Evolutionary conservation across 1,140 invertebrate genomes (phyloP), one percentile per base, ranked within the genome.

Genomic region (Neodiprion lecontei): DNA sequence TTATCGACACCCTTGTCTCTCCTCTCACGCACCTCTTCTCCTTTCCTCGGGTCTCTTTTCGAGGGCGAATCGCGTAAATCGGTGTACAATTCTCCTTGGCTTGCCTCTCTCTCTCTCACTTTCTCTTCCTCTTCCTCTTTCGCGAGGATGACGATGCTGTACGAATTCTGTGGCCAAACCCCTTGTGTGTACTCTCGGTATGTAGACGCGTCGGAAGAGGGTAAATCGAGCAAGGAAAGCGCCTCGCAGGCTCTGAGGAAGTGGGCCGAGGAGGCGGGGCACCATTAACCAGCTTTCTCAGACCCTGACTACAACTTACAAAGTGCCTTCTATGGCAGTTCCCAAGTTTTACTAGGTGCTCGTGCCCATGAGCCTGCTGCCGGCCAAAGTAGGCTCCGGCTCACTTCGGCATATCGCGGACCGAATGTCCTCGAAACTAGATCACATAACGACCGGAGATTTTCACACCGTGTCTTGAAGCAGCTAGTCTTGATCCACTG

Each of bases 391-490:
- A 61, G n/a, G 53, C 53, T 28, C 23, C 23, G 5, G 14, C 61
- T 66, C 61, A 65, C 12, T 4, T 21, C 66, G 21, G 68, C 78
- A 69, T 76, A 80, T 81, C 75, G 75, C 70, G 72, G 76, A 67
- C 76, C 72, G 75, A 82, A 77, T 78, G 78, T 77, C 74, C 71
- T 72, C 69, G 69, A 40, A 71, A 81, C 76, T 77, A 78, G 75
- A 82, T 79, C 53, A 61, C 81, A 79, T 75, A 74, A 79, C 72
- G 68, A 68, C 76, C 28, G 28, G 28, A 40, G 28, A 40, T 40
- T 40, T 40, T 40, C 28, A 40, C 28, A 40, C 28, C 28, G 28
- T 40, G 28, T 40, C 28, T 40, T 40, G 5, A 40, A 40, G n/a
- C 23, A 69, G 49, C 28, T 48, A 61, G 21, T 48, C 68, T 74